A percentile compares a stretch with the other conserved stretches of the same genome.
Evolutionary conservation across 2,113 vertebrate genomes (phyloP).

Genomic region (Muntiacus muntjak): DNA sequence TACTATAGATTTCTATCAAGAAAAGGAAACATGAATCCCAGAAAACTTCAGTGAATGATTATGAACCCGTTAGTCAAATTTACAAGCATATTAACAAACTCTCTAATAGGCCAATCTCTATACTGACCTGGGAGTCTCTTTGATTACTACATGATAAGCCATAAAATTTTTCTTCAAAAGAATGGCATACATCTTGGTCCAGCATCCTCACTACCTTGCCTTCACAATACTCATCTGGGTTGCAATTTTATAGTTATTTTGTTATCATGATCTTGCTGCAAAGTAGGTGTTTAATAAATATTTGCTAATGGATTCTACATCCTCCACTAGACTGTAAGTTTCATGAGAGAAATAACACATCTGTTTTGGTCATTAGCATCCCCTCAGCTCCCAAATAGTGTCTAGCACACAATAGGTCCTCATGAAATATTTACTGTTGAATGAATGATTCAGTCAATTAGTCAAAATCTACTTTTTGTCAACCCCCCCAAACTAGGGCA

Average conservation of each 20-base stretch:
- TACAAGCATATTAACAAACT: neutral
- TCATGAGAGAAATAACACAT: neutral
- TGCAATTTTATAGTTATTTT: neutral
- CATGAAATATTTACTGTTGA: neutral
- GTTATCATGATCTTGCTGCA: neutral
- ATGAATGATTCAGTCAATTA: neutral
- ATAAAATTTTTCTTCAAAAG: neutral
- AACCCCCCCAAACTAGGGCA: slow-evolving; percentile 28
- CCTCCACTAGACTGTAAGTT: neutral
- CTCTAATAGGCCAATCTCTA: neutral
- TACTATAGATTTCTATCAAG: neutral
- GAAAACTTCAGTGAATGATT: neutral
- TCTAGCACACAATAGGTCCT: neutral
- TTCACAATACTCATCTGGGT: neutral
- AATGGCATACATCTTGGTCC: neutral
- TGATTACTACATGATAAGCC: neutral
- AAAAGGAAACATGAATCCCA: neutral
- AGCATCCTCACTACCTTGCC: neutral
- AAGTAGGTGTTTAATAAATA: neutral
- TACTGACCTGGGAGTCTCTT: neutral
- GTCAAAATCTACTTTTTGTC: neutral
- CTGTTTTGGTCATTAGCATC: neutral
- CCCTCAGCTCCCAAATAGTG: neutral
- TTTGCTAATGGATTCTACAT: neutral
- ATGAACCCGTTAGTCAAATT: neutral